Evolutionary conservation across 2,888 invertebrate species (phyloP).

Genomic region (Calameuta pallipes): DNA sequence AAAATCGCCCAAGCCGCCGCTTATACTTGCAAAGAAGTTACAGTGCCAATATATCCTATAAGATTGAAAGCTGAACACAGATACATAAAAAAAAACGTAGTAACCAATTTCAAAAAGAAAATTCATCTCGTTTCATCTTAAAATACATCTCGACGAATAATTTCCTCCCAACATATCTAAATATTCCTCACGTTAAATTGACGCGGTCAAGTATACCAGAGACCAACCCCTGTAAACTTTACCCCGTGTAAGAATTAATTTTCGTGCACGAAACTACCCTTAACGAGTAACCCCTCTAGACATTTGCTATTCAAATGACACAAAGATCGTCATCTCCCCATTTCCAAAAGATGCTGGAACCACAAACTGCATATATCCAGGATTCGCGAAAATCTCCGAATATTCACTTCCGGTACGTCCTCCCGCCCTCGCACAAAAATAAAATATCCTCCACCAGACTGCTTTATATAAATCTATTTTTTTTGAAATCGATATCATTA

Average conservation of each 20-base stretch:
- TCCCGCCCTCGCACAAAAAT: too few relatives aligned
- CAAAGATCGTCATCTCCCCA: not conserved
- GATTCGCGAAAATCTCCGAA: not conserved
- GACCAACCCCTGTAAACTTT: conserved; percentile 18
- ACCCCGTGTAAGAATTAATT: not conserved
- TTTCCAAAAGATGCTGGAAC: too few relatives aligned
- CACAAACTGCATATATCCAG: too few relatives aligned
- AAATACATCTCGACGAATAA: not conserved
- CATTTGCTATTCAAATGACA: conserved; percentile 29
- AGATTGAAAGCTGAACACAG: too few relatives aligned
- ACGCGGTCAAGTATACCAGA: not conserved
- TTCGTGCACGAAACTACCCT: conserved; percentile 21
- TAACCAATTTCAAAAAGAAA: too few relatives aligned
- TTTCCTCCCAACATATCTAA: not conserved
- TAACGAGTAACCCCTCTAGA: conserved; percentile 20
- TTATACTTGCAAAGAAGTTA: too few relatives aligned
- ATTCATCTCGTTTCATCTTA: too few relatives aligned
- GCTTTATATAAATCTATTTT: too few relatives aligned
- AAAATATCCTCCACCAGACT: too few relatives aligned
- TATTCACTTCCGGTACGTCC: too few relatives aligned
- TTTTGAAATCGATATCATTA: not conserved
- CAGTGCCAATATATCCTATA: too few relatives aligned
- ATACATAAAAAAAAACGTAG: not conserved
- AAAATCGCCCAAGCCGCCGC: not conserved
- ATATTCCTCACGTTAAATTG: not conserved